Evolutionary conservation across 2,888 invertebrate species (phyloP).

Genomic region (Iselma pallidipennis): DNA sequence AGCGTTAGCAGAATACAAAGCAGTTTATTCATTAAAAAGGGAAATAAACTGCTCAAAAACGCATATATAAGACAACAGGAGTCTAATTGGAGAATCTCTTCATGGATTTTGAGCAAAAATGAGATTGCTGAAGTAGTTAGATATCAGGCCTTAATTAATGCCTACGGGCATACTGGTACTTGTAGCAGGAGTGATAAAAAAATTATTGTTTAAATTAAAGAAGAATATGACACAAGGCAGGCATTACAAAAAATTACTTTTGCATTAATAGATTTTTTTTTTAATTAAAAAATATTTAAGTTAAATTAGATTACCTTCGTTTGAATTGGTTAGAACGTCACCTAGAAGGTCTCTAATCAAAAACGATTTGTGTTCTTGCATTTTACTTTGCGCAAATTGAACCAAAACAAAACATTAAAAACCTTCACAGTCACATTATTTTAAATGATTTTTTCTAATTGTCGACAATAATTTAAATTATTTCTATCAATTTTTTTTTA

Average conservation of each 20-base stretch:
- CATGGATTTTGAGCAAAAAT: conserved; percentile 15
- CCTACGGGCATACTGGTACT: neutral
- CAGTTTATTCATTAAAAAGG: conserved; percentile 33
- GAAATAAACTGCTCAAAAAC: conserved; percentile 39
- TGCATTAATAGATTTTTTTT: no score
- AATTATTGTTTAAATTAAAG: conserved; percentile 4
- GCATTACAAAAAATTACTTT: neutral
- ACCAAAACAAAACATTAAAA: neutral
- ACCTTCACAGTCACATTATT: conserved; percentile 6
- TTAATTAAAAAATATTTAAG: neutral
- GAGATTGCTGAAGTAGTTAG: conserved; percentile 10
- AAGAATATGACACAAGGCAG: conserved; percentile 3
- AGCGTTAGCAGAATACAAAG: conserved; percentile 27
- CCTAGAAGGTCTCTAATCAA: conserved; percentile 82
- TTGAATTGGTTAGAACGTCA: conserved; percentile 62
- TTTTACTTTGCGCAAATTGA: conserved; percentile 38
- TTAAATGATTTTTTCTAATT: neutral
- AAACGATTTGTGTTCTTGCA: conserved; percentile 77
- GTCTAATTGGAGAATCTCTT: conserved; percentile 34
- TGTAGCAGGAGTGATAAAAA: neutral
- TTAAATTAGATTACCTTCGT: conserved; percentile 28
- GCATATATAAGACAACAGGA: conserved; percentile 38
- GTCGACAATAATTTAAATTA: no score
- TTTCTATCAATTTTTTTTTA: neutral
- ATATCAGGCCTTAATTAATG: conserved; percentile 4